Conservation (phyloP, 2,113 vertebrate genomes). For the Ovis canadensis region DNA sequence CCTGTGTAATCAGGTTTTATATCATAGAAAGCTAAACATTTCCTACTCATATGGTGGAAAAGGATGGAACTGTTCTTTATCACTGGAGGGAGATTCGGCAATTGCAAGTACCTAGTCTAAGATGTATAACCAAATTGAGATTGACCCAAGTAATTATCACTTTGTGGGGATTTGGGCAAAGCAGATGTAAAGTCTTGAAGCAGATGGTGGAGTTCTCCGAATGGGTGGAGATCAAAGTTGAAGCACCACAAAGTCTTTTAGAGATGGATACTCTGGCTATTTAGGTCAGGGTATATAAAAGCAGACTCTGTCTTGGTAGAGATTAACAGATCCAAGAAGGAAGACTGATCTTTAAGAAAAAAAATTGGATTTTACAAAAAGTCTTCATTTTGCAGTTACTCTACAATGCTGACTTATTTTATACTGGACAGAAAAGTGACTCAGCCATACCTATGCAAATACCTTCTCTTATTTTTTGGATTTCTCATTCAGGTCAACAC, state of each 20-base stretch:
- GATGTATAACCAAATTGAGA: neutral
- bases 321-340: neutral
- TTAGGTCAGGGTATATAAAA: neutral
- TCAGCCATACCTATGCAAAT: neutral
- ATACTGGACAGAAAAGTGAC: neutral
- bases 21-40: neutral
- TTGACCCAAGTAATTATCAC: no score
- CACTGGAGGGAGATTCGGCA: neutral
- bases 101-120: neutral
- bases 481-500: neutral
- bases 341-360: neutral
- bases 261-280: neutral
- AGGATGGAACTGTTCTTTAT: neutral
- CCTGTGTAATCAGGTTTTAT: neutral
- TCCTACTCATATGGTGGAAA: neutral
- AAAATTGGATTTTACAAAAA: neutral
- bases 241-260: neutral
- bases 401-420: neutral
- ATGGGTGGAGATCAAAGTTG: neutral
- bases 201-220: neutral
- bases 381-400: neutral
- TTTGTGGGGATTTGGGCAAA: fast-evolving
- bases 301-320: neutral
- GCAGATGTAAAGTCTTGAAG: neutral
- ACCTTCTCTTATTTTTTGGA: neutral